These are phyloP conservation scores for Acanthosepion lycidas DNA, from an alignment of 2,888 invertebrate genomes.

Conservation along the genomic window DNA sequence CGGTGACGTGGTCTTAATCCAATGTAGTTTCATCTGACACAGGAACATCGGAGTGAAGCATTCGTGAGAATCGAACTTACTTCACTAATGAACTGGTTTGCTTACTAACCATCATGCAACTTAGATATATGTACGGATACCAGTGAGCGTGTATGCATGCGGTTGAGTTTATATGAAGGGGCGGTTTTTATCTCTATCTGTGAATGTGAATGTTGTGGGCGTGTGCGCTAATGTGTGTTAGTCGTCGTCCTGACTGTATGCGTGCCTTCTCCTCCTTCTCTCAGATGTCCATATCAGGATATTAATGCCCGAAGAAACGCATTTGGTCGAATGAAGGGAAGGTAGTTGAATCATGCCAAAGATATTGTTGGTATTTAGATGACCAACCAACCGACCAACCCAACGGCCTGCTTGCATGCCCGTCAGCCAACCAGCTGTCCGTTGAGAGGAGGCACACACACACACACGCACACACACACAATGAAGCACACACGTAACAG, in stretches of 20 bases:
- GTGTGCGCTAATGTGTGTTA: background rate
- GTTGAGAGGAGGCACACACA: background rate
- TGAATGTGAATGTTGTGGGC: background rate
- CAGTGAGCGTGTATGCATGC: too few species aligned
- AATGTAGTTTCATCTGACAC: too few species aligned
- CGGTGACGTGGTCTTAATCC: too few species aligned
- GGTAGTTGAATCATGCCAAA: background rate
- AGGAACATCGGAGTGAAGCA: too few species aligned
- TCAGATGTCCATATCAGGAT: background rate
- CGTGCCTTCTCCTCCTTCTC: background rate
- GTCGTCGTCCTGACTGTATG: background rate
- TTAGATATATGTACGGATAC: too few species aligned
- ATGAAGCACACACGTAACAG: background rate
- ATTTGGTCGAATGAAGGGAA: background rate
- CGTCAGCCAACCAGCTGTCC: background rate
- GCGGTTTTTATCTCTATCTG: background rate
- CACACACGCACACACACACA: background rate
- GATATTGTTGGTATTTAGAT: conserved; percentile 7
- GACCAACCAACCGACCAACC: background rate
- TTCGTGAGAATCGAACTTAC: too few species aligned
- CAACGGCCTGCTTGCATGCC: background rate
- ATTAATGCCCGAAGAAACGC: background rate
- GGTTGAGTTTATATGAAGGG: too few species aligned
- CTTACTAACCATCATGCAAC: too few species aligned
- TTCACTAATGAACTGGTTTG: too few species aligned